Evolutionary conservation across 1,140 invertebrate species (phyloP).

Genomic region (Aporrectodea caliginosa): DNA sequence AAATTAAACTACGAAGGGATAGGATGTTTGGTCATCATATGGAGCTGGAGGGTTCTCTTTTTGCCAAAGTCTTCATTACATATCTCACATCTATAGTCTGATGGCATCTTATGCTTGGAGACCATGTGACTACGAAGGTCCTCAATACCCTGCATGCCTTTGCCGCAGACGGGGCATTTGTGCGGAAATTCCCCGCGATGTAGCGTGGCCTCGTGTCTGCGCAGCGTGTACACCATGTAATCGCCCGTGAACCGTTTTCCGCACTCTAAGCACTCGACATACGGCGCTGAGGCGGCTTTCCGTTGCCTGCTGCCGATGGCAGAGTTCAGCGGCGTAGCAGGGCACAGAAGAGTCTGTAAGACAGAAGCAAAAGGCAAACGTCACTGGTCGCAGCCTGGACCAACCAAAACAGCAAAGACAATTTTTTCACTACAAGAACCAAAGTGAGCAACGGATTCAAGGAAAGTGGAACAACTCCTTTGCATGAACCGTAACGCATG

Average conservation of each 20-base stretch:
- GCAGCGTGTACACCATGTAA: background rate
- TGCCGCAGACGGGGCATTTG: background rate
- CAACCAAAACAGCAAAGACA: too few species aligned
- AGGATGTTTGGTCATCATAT: background rate
- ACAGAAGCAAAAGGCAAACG: background rate
- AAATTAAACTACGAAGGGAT: too few species aligned
- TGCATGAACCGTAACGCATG: too few species aligned
- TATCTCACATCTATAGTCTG: background rate
- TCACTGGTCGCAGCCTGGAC: too few species aligned
- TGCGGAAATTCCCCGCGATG: background rate
- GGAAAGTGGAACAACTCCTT: too few species aligned
- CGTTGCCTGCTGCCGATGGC: too few species aligned
- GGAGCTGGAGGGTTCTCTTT: background rate
- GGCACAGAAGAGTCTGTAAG: background rate
- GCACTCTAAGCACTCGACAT: background rate
- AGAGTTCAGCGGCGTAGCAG: background rate
- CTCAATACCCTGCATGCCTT: background rate
- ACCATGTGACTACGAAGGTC: background rate
- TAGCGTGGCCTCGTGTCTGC: background rate
- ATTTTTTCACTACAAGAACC: too few species aligned
- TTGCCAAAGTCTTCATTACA: background rate
- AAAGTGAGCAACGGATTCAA: too few species aligned
- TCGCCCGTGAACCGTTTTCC: background rate
- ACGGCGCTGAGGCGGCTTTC: background rate
- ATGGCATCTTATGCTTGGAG: background rate